Evolutionary conservation across 2,888 invertebrate genomes (phyloP).

Genomic region (Drosophila hamatofila): DNA sequence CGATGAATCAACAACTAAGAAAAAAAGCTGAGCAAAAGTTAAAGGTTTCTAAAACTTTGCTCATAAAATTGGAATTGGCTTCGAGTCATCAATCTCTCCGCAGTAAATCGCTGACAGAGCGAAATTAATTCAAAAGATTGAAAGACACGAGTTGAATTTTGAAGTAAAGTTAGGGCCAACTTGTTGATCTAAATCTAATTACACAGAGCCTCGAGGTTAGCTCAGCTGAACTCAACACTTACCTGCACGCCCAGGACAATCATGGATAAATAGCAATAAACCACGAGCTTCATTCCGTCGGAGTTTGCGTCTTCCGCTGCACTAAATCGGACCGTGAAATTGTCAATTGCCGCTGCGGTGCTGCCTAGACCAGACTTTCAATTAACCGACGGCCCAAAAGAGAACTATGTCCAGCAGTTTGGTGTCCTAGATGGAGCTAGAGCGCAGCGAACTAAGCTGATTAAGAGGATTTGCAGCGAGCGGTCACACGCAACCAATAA

Average conservation of each 20-base stretch:
- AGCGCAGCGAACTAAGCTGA: slow-evolving; percentile 38
- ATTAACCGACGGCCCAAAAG: slow-evolving; percentile 54
- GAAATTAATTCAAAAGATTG: slow-evolving; percentile 59
- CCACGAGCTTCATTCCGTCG: slow-evolving; percentile 82
- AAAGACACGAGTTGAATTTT: slow-evolving; percentile 22
- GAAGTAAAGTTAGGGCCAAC: slow-evolving; percentile 53
- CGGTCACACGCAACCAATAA: slow-evolving; percentile 60
- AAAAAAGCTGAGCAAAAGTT: slow-evolving; percentile 29
- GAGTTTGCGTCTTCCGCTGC: slow-evolving; percentile 27
- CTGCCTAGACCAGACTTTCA: slow-evolving; percentile 36
- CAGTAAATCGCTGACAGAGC: slow-evolving; percentile 18
- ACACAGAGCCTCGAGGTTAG: slow-evolving; percentile 21
- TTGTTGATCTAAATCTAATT: slow-evolving; percentile 79
- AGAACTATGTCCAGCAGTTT: background rate
- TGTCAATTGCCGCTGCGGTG: slow-evolving; percentile 28
- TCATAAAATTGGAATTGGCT: slow-evolving; percentile 54
- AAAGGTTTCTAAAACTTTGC: slow-evolving; percentile 62
- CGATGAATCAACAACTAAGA: slow-evolving; percentile 10
- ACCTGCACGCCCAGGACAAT: slow-evolving; percentile 84
- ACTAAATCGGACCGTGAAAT: slow-evolving; percentile 45
- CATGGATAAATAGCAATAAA: slow-evolving; percentile 83
- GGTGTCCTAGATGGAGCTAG: background rate
- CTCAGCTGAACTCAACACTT: slow-evolving; percentile 16
- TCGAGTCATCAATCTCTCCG: slow-evolving; percentile 63
- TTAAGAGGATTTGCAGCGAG: slow-evolving; percentile 55